Conservation (phyloP, 1,140 invertebrate genomes). For the Drosophila pallidifrons region DNA sequence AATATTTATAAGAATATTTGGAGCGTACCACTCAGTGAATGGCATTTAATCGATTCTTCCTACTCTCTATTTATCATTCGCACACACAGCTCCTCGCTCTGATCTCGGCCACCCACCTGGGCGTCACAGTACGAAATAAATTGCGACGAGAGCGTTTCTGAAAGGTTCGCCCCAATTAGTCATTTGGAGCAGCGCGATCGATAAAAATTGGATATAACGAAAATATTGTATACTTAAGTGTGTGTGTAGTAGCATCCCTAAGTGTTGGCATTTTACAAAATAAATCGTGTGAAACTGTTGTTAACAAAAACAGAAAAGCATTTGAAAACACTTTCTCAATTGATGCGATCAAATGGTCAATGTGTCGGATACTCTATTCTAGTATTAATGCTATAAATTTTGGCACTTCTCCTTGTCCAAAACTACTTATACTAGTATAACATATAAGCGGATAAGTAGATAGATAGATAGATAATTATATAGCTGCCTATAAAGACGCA, state of each 20-base stretch:
- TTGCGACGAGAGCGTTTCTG: conserved; percentile 75
- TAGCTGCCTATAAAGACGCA: conserved; percentile 69
- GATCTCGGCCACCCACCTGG: conserved; percentile 68
- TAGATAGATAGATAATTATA: conserved; percentile 26
- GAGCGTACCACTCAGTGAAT: neutral
- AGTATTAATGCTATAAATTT: conserved; percentile 24
- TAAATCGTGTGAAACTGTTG: conserved; percentile 38
- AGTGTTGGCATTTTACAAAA: conserved; percentile 45
- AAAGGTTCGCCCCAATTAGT: conserved; percentile 28
- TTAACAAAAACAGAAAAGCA: conserved; percentile 9
- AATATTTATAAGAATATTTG: neutral
- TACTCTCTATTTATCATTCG: conserved; percentile 1
- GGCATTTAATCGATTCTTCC: conserved; percentile 36
- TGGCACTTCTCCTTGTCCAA: conserved; percentile 32
- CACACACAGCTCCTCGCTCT: conserved; percentile 63
- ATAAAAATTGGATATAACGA: neutral
- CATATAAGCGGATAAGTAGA: conserved; percentile 46
- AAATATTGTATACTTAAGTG: conserved; percentile 1
- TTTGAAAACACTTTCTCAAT: conserved; percentile 8
- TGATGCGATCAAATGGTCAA: conserved; percentile 14
- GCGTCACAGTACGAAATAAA: conserved; percentile 79
- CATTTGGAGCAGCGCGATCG: conserved; percentile 20
- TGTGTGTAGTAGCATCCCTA: conserved; percentile 26
- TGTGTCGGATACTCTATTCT: conserved; percentile 10
- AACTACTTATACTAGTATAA: conserved; percentile 37